Conservation (phyloP, 2,797 vertebrate genomes). For the Platalea minor region DNA sequence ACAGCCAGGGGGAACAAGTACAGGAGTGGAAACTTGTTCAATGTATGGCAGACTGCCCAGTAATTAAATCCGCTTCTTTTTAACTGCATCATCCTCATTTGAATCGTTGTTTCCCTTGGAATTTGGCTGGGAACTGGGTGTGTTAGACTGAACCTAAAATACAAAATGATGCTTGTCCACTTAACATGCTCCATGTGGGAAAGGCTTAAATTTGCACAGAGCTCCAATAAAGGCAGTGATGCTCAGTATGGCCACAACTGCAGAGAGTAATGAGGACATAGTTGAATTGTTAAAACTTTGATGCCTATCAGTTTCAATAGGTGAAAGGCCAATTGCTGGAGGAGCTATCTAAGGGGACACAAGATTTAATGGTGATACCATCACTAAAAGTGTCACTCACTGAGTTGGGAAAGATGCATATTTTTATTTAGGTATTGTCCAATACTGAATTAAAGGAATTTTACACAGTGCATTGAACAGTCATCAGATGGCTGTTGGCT, state of each 20-base stretch:
- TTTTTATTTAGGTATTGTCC: constrained; percentile 21
- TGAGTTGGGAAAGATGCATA: background rate
- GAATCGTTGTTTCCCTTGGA: background rate
- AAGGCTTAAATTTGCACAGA: background rate
- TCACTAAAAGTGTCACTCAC: background rate
- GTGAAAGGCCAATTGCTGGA: constrained; percentile 19
- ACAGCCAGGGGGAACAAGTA: background rate
- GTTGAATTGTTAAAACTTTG: background rate
- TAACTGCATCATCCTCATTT: background rate
- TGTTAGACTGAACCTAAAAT: background rate
- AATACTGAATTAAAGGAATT: constrained; percentile 22
- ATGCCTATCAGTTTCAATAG: background rate
- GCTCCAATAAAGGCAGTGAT: background rate
- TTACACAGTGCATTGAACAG: background rate
- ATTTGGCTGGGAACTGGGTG: background rate
- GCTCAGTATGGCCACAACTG: background rate
- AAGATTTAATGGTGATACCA: background rate
- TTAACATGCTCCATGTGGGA: background rate
- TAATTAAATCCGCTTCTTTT: constrained; percentile 3
- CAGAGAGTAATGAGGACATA: background rate
- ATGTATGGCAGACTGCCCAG: background rate
- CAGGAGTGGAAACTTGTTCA: constrained; percentile 28
- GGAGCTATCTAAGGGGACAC: background rate
- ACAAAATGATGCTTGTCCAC: background rate
- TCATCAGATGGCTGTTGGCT: background rate